Percentiles rank a stretch among this genome's conserved stretches.
phyloP scores from a whole-genome alignment of 2,797 vertebrate species.

The Parambassis ranga region DNA sequence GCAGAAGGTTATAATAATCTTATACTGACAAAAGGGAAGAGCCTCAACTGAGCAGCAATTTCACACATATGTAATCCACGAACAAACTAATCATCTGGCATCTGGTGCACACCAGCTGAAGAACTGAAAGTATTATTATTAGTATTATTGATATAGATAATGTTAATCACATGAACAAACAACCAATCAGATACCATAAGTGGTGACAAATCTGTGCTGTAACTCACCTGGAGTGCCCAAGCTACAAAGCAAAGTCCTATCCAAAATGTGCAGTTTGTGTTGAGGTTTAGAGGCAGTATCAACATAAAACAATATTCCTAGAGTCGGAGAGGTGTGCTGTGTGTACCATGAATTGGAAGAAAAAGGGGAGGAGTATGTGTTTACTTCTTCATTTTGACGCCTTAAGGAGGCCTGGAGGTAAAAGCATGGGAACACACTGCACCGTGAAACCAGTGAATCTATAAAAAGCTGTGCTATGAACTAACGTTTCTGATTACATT shows the following conservation, averaged over 20 bases:
- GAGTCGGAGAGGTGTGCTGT: not conserved
- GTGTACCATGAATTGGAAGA: not conserved
- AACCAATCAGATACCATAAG: not conserved
- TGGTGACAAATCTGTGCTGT: not conserved
- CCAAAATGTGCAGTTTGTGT: not conserved
- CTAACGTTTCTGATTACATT: constrained; percentile 20
- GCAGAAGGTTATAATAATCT: not conserved
- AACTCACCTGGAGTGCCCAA: constrained; percentile 10
- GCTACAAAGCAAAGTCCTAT: not conserved
- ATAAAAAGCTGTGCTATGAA: constrained; percentile 46
- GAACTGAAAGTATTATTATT: not conserved
- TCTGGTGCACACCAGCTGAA: not conserved
- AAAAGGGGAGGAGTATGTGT: not conserved
- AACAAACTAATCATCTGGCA: not conserved
- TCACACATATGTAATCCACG: not conserved
- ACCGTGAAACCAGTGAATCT: not conserved
- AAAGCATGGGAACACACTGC: not conserved
- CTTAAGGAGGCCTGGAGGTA: constrained; percentile 25
- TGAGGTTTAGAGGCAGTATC: not conserved
- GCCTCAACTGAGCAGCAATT: not conserved
- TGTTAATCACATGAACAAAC: too few species aligned
- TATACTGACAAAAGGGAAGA: not conserved
- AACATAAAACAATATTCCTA: not conserved
- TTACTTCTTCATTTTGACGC: not conserved
- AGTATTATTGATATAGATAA: not conserved